Evolutionary conservation across 2,888 invertebrate species (phyloP), one percentile per base, ranked within the genome.

Genomic region (Caradrina clavipalpis): DNA sequence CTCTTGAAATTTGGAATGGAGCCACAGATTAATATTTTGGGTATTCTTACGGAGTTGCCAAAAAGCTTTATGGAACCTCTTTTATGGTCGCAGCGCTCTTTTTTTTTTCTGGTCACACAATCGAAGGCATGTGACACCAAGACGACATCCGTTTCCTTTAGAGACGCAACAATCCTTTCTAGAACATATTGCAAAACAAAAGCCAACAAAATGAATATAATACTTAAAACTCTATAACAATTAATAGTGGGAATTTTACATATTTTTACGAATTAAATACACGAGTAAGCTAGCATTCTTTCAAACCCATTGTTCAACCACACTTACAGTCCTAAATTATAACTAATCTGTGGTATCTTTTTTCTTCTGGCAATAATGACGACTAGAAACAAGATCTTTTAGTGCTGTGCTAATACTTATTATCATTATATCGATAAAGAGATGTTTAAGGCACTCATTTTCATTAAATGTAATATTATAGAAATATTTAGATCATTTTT

Each of bases 281-380:
- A n/a, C n/a, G n/a, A n/a, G 31, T 35, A 8, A 8, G 7, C 1
- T 35, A 35, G 8, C 7, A 35, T 7, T 1, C 8, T 35, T 8
- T 8, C 7, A 7, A 8, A 35, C 7, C 8, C 35, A 8, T 35
- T 31, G 31, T 31, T 31, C 31, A 31, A 3, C 31, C 31, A 31
- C n/a, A n/a, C n/a, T n/a, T n/a, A 26, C 31, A 35, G 35, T 7
- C 35, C 1, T 39, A 39, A 1, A 21, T n/a, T 35, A 10, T 15
- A 31, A 61, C 3, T 31, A 21, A 45, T 11, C 21, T 62, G n/a
- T 62, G 22, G 19, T 22, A 0, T 26, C 15, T 7, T 21, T 51
- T 61, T 26, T 35, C 10, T 21, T 0, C 31, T 66, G 66, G 66
- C 66, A 66, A 66, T 66, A 21, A 31, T 21, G n/a, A 51, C 19